A percentile compares a stretch with the other conserved stretches of the same genome.
phyloP scores from a whole-genome alignment of 2,113 vertebrate genomes.

The Crocuta crocuta region DNA sequence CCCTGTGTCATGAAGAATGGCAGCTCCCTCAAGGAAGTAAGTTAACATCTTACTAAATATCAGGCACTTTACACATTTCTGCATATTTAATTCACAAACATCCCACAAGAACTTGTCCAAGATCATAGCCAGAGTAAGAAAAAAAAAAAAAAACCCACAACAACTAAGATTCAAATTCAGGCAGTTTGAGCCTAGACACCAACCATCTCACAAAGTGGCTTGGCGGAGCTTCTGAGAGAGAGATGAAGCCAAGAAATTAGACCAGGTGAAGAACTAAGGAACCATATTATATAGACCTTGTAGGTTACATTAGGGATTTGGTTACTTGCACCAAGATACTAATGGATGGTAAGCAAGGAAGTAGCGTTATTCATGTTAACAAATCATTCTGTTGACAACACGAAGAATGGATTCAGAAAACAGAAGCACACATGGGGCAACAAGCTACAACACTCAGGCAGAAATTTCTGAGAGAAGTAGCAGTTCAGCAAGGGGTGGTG shows the following conservation, averaged over 20 bases:
- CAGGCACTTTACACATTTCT: background rate
- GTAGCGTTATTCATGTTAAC: background rate
- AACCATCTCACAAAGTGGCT: background rate
- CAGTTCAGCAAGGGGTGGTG: background rate
- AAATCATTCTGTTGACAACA: background rate
- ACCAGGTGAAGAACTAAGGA: background rate
- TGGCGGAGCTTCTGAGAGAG: background rate
- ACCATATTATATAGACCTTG: background rate
- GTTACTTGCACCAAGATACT: background rate
- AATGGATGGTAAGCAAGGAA: background rate
- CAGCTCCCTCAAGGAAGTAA: background rate
- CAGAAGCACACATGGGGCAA: background rate
- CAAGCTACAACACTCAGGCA: too few species aligned
- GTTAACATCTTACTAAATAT: background rate
- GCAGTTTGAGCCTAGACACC: background rate
- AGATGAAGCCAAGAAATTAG: background rate
- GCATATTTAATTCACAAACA: background rate
- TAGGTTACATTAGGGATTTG: background rate
- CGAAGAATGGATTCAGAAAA: background rate
- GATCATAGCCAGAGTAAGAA: too few species aligned
- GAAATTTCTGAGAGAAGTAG: background rate
- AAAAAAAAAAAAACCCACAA: background rate
- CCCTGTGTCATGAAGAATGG: background rate
- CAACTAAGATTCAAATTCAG: background rate
- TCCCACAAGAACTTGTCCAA: background rate